Evolutionary conservation across 2,797 vertebrate genomes (phyloP).

Genomic region (Channa striata): DNA sequence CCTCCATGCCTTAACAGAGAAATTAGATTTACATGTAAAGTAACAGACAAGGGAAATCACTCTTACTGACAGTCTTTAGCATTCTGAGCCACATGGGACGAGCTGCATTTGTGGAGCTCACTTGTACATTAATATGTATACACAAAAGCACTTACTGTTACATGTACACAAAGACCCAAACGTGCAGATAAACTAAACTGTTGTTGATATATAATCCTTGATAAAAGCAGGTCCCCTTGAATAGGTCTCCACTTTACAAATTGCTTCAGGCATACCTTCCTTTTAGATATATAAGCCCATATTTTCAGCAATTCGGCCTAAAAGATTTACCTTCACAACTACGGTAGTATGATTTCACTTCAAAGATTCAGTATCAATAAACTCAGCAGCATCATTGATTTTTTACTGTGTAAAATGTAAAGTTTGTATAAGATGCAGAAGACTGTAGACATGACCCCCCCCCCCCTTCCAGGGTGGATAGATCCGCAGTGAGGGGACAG

Average conservation of each 20-base stretch:
- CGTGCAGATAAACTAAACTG: not conserved
- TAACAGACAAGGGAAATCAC: conserved; percentile 48
- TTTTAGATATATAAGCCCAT: conserved; percentile 6
- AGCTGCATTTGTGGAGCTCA: conserved; percentile 30
- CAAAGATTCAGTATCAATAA: conserved; percentile 25
- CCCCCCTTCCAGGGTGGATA: conserved; percentile 19
- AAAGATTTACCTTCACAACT: too few species aligned
- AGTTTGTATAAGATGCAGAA: conserved; percentile 27
- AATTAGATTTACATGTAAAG: conserved; percentile 71
- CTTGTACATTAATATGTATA: conserved; percentile 3
- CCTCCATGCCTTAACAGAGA: conserved; percentile 38
- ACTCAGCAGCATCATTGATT: conserved; percentile 21
- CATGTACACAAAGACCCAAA: conserved; percentile 13
- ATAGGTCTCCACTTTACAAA: conserved; percentile 10
- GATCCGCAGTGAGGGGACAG: conserved; percentile 49
- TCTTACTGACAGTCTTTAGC: conserved; percentile 38
- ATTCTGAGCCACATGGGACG: conserved; percentile 9
- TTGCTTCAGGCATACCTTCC: not conserved
- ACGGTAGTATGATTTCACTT: conserved; percentile 20
- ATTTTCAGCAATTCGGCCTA: not conserved
- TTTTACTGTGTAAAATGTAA: not conserved
- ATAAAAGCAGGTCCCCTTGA: conserved; percentile 8
- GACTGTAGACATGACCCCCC: conserved; percentile 31
- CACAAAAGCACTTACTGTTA: not conserved
- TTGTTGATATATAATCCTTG: not conserved